Evolutionary conservation across 2,888 invertebrate species (phyloP).

Genomic region (Nasonovia ribisnigri): DNA sequence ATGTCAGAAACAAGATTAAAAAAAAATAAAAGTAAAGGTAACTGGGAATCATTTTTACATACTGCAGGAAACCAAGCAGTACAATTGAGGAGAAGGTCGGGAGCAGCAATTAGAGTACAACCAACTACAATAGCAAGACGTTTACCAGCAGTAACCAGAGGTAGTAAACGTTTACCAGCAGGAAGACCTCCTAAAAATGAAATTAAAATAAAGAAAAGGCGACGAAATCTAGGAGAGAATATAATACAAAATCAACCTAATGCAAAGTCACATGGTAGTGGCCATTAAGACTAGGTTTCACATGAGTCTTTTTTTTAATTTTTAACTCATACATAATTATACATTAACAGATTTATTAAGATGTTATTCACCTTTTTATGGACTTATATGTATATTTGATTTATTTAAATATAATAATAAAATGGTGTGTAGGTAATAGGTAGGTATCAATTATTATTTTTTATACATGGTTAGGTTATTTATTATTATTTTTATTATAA

Average conservation of each 20-base stretch:
- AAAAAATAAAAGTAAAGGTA: no score
- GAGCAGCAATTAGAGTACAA: neutral
- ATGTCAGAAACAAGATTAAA: constrained; percentile 4
- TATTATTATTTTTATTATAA: no score
- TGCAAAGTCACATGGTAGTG: neutral
- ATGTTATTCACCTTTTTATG: no score
- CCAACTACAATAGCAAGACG: neutral
- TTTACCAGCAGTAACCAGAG: neutral
- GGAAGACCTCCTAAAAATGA: neutral
- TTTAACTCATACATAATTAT: no score
- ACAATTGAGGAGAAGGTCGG: constrained; percentile 20
- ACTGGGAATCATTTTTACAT: neutral
- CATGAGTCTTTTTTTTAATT: neutral
- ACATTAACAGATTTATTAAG: no score
- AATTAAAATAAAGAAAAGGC: neutral
- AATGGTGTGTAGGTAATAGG: no score
- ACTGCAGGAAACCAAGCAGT: constrained; percentile 13
- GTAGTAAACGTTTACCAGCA: constrained; percentile 33
- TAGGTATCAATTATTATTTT: no score
- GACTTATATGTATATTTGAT: no score
- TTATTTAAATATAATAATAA: no score
- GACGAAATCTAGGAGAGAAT: neutral
- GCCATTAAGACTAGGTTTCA: neutral
- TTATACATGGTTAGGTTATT: no score
- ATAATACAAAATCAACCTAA: neutral